Evolutionary conservation across 1,140 invertebrate species (phyloP).

Genomic region (Agrypnia vestita): DNA sequence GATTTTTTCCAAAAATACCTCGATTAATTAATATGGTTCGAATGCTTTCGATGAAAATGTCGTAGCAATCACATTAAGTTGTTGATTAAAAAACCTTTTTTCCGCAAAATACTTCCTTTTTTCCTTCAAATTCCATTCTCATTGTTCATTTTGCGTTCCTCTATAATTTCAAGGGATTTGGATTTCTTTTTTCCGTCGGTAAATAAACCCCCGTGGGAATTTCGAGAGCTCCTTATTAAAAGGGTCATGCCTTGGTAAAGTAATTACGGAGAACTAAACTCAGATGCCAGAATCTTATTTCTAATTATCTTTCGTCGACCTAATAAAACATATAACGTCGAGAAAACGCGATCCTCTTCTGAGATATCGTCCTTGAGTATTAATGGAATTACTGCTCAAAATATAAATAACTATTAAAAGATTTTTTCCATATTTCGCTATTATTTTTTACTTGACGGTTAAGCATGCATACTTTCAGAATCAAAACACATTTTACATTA

Average conservation of each 20-base stretch:
- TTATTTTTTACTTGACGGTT: no score
- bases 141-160: conserved; percentile 4
- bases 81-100: conserved; percentile 27
- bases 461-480: no score
- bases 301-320: conserved; percentile 11
- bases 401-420: no score
- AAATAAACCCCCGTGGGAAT: conserved; percentile 22
- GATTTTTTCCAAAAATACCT: no score
- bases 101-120: background rate
- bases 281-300: conserved; percentile 8
- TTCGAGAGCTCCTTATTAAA: conserved; percentile 30
- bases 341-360: background rate
- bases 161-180: background rate
- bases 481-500: no score
- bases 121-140: background rate
- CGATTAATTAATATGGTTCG: no score
- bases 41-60: no score
- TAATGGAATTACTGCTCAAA: no score
- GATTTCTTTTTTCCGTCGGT: conserved; percentile 11
- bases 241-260: conserved; percentile 17
- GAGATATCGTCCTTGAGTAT: no score
- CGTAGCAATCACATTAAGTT: no score
- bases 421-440: no score
- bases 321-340: background rate
- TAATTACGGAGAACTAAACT: conserved; percentile 26